phyloP scores from a whole-genome alignment of 2,888 invertebrate genomes.

The Lapara coniferarum region DNA sequence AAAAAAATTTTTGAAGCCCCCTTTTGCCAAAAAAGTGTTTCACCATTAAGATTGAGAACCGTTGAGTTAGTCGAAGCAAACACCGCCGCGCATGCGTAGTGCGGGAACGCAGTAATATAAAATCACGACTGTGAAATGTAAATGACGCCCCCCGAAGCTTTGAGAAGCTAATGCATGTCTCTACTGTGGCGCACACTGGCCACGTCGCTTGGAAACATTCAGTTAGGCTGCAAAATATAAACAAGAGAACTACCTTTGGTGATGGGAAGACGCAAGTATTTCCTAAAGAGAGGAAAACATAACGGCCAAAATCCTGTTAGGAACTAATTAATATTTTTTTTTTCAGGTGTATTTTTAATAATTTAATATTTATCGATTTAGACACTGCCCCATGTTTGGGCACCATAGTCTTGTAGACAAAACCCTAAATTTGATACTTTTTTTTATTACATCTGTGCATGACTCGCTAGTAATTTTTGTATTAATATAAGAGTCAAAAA shows the following conservation, averaged over 20 bases:
- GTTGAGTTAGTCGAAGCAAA: not conserved
- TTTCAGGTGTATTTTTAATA: conserved; percentile 1
- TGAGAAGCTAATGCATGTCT: conserved; percentile 46
- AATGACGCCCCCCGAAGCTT: conserved; percentile 32
- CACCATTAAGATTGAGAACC: not conserved
- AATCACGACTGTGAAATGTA: not conserved
- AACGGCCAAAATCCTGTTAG: not conserved
- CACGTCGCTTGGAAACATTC: conserved; percentile 26
- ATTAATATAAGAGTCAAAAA: not conserved
- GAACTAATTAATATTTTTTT: not conserved
- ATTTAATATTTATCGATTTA: not conserved
- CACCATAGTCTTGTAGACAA: not conserved
- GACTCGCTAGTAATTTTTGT: not conserved
- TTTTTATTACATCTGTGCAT: too few species aligned
- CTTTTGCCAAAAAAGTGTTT: not conserved
- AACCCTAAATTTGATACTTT: too few species aligned
- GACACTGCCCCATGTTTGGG: not conserved
- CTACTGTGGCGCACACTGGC: conserved; percentile 26
- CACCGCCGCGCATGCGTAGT: conserved; percentile 1
- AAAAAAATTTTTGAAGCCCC: not conserved
- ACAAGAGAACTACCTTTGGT: not conserved
- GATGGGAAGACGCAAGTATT: conserved; percentile 2
- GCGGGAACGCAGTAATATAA: conserved; percentile 1
- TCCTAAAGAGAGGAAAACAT: not conserved
- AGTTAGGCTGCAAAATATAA: not conserved